phyloP scores from a whole-genome alignment of 2,113 vertebrate genomes.

The Phodopus roborovskii region DNA sequence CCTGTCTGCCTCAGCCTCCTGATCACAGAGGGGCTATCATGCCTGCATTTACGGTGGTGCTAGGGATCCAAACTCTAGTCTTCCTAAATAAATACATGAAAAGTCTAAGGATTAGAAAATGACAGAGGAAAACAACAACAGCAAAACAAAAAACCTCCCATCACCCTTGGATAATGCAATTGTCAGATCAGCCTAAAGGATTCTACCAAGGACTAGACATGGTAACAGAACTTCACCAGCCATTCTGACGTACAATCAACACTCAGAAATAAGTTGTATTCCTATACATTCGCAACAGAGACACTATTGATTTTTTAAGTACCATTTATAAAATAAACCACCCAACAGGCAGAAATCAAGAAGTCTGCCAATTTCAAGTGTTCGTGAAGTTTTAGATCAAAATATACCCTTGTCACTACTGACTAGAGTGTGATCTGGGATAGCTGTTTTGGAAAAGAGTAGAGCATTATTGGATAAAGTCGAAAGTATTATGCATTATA shows the following conservation, averaged over 20 bases:
- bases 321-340: not conserved
- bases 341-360: not conserved
- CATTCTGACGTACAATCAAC: slow-evolving; percentile 10
- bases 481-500: not conserved
- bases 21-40: no score
- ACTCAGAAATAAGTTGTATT: slow-evolving; percentile 35
- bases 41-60: not conserved
- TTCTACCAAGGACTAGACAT: not conserved
- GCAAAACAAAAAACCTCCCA: not conserved
- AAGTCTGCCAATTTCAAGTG: not conserved
- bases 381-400: not conserved
- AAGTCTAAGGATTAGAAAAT: not conserved
- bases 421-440: not conserved
- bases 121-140: not conserved
- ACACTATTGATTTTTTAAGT: not conserved
- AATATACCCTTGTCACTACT: not conserved
- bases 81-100: not conserved
- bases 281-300: slow-evolving; percentile 8
- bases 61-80: not conserved
- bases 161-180: not conserved
- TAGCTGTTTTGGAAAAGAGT: not conserved
- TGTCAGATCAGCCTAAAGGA: not conserved
- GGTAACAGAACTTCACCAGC: not conserved
- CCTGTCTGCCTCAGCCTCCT: not conserved
- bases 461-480: not conserved